Base-by-base conservation (phyloP, 1,140 invertebrate species). In the Asobara japonica region DNA sequence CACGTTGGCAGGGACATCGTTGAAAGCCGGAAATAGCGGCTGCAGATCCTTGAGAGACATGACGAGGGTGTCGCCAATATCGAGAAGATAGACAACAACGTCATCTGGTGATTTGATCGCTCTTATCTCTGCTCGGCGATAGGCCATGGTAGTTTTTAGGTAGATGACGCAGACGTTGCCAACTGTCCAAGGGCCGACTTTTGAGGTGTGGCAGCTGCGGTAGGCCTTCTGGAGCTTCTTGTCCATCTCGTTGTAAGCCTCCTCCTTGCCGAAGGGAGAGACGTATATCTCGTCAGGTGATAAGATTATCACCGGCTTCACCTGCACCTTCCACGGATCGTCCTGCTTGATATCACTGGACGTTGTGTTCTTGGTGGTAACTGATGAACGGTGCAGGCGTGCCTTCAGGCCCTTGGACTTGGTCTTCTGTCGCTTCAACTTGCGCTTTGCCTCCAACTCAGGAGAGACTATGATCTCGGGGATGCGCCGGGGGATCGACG, bases 241-340 rank as follows among this genome's bases (percentile, higher is more conserved):
- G 4, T 79, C 83, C 61, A 91, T 75, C 0, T 83, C 76, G 5
- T 81, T 77, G 27, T 89, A 87, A 84, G 83, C 3, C 81, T 79
- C 2, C 78, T 73, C 4, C 88, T 1, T 45, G n/a, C 4, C 41
- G 7, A 2, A 45, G 2, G 41, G 80, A 0, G 86, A 85, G 0
- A 91, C 81, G 61, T 90, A 91, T 48, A 91, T 86, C 6, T 83
- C 80, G 13, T 89, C 88, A 0, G 90, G 90, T 0, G 88, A 89
- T 5, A 84, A 75, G 3, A 84, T 86, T 20, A 85, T 83, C 0
- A 89, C 36, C 2, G 91, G 74, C 67, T 84, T 80, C 0, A 89
- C 87, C 69, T 86, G 81, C 4, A 90, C 30, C 74, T 85, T 86
- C 25, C 88, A 84, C 0, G 89, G 89, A 25, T 90, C 89, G 33